Percentiles rank a stretch among this genome's conserved stretches.
These are phyloP conservation scores for Tretioscincus oriximinensis DNA, from an alignment of 2,113 vertebrate species.

Conservation along the genomic window DNA sequence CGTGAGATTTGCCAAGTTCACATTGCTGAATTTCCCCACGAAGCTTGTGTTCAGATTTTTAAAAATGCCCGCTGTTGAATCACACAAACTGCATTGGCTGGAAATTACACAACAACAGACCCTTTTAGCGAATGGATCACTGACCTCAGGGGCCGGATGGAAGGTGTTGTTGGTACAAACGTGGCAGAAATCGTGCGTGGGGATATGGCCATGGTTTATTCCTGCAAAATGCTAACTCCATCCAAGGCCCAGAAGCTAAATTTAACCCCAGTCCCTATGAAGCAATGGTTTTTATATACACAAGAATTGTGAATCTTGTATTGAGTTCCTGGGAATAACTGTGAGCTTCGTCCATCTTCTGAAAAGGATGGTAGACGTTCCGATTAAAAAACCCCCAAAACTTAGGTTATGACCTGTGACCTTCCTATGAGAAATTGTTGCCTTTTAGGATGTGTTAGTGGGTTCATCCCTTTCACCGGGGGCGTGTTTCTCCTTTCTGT, in stretches of 20 bases:
- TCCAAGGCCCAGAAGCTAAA: neutral
- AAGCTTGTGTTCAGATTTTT: no score
- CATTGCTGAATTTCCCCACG: no score
- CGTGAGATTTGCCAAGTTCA: no score
- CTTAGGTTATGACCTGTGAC: slow-evolving; percentile 89
- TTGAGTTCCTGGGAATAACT: slow-evolving; percentile 33
- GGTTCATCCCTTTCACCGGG: slow-evolving; percentile 81
- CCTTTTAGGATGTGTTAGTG: slow-evolving; percentile 86
- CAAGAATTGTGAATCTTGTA: slow-evolving; percentile 4
- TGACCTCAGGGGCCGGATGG: no score
- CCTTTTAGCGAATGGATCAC: no score
- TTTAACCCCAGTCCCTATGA: neutral
- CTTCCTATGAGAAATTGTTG: slow-evolving; percentile 90
- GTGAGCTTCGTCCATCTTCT: slow-evolving; percentile 68
- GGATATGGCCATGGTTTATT: no score
- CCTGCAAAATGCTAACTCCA: neutral
- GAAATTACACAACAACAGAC: no score
- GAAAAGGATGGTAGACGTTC: slow-evolving; percentile 72
- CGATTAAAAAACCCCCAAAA: slow-evolving; percentile 65
- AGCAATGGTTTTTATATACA: slow-evolving; percentile 18
- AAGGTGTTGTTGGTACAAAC: no score
- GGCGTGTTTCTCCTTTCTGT: slow-evolving; percentile 85
- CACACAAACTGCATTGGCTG: no score
- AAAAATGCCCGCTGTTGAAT: no score
- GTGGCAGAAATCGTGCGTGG: no score